Evolutionary conservation across 2,888 invertebrate genomes (phyloP).

Genomic region (Labia minor): DNA sequence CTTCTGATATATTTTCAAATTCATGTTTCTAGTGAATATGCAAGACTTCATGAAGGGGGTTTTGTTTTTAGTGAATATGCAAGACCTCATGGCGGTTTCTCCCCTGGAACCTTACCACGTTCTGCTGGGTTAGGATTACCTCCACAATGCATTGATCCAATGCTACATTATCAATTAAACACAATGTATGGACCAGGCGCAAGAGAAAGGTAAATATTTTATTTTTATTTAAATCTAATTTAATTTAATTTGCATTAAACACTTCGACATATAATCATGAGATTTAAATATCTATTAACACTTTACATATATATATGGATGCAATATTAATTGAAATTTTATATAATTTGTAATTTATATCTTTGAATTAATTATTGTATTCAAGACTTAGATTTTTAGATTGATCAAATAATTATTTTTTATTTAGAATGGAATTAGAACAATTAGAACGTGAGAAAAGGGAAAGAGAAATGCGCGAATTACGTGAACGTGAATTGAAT

Average conservation of each 20-base stretch:
- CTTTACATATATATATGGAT: too few relatives aligned
- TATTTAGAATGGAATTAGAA: constrained; percentile 39
- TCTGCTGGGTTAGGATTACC: constrained; percentile 35
- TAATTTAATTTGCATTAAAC: not conserved
- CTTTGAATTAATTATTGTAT: too few relatives aligned
- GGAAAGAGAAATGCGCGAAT: constrained; percentile 51
- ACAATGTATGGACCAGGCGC: constrained; percentile 71
- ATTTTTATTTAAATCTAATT: not conserved
- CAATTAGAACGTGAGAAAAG: constrained; percentile 65
- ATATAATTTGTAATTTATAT: too few relatives aligned
- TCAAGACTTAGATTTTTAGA: too few relatives aligned
- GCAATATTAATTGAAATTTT: too few relatives aligned
- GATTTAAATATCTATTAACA: not conserved
- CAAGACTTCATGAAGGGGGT: too few relatives aligned
- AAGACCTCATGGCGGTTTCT: constrained; percentile 80
- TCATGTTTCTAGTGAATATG: too few relatives aligned
- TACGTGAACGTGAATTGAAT: constrained; percentile 67
- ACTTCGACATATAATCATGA: not conserved
- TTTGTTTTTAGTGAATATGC: constrained; percentile 58
- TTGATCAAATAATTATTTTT: too few relatives aligned
- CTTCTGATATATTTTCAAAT: too few relatives aligned
- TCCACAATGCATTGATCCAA: constrained; percentile 68
- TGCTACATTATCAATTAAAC: constrained; percentile 68
- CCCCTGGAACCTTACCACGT: constrained; percentile 44
- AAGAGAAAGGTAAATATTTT: constrained; percentile 38